Evolutionary conservation across 2,888 invertebrate species (phyloP), one percentile per base, ranked within the genome.

Genomic region (Limulus polyphemus): DNA sequence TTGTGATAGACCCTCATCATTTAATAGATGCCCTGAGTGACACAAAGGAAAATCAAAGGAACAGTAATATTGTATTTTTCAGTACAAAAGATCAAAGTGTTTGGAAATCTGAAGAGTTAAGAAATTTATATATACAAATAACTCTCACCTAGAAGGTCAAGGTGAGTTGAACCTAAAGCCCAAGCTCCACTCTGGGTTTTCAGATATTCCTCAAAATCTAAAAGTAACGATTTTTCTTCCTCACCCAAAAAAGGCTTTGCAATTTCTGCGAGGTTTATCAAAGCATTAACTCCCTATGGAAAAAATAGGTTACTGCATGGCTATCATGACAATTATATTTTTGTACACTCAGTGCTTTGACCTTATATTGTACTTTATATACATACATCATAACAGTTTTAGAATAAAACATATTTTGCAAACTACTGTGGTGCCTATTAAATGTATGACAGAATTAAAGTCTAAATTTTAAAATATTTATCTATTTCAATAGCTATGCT

Each of bases 151-250:
- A 92, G 82, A 75, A 91, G 89, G 61, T 82, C 80, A 55, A 91
- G 81, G 77, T 92, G 93, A 71, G 87, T 86, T 72, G 92, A 92
- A 11, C 91, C 88, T 32, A 93, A 81, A 62, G 90, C 90, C 93
- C 93, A 93, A 72, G 90, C 89, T 62, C 92, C 93, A 74, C 92
- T 91, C 71, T 89, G 88, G 69, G 87, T 87, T 70, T 91, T 80
- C 75, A 92, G 83, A 78, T 92, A 93, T 77, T 90, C 89, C 74
- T 87, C 84, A 71, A 93, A 78, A 78, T 93, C 92, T 71, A 86
- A 85, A 74, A 91, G 78, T 69, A 85, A 86, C 71, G 81, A 81
- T 73, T 82, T 82, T 75, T 92, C 91, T 65, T 88, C 88, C 12
- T 83, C 81, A 59, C 81, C 81, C 67, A 92, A 79, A 75, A 84